A percentile compares a stretch with the other conserved stretches of the same genome.
Evolutionary conservation across 2,888 invertebrate species (phyloP).

Genomic region (Marronus borbonicus): DNA sequence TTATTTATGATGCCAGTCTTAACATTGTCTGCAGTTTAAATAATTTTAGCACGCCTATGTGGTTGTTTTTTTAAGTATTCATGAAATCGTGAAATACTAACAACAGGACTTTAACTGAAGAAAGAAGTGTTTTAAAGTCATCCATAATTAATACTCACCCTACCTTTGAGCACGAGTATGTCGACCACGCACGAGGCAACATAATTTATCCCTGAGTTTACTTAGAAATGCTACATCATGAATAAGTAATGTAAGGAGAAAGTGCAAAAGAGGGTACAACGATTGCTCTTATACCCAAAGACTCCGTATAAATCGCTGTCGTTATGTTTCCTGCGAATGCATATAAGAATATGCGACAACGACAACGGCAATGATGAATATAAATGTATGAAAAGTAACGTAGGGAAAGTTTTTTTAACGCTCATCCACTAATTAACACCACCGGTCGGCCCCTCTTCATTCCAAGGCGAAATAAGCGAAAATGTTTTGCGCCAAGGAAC

Average conservation of each 20-base stretch:
- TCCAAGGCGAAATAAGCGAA: slow-evolving; percentile 59
- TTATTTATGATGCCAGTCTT: no score
- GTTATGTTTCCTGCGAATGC: slow-evolving; percentile 48
- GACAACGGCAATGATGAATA: slow-evolving; percentile 45
- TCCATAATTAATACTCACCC: slow-evolving; percentile 26
- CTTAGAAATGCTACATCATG: slow-evolving; percentile 36
- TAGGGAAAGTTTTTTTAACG: slow-evolving; percentile 55
- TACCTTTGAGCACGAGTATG: slow-evolving; percentile 12
- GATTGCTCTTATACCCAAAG: slow-evolving; percentile 6
- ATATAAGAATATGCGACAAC: slow-evolving; percentile 36
- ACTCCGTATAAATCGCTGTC: slow-evolving; percentile 38
- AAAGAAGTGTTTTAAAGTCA: slow-evolving; percentile 7
- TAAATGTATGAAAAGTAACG: slow-evolving; percentile 50
- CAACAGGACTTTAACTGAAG: neutral
- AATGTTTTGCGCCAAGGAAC: slow-evolving; percentile 59
- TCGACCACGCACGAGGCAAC: slow-evolving; percentile 11
- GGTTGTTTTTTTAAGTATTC: neutral
- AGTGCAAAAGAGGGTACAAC: slow-evolving; percentile 36
- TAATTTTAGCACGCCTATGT: no score
- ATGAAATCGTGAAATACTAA: neutral
- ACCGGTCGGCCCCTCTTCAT: slow-evolving; percentile 45
- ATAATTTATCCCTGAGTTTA: slow-evolving; percentile 41
- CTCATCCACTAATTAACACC: slow-evolving; percentile 61
- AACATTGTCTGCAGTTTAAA: no score
- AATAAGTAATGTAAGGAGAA: slow-evolving; percentile 43